Evolutionary conservation across 2,113 vertebrate species (phyloP).

Genomic region (Datnioides undecimradiatus): DNA sequence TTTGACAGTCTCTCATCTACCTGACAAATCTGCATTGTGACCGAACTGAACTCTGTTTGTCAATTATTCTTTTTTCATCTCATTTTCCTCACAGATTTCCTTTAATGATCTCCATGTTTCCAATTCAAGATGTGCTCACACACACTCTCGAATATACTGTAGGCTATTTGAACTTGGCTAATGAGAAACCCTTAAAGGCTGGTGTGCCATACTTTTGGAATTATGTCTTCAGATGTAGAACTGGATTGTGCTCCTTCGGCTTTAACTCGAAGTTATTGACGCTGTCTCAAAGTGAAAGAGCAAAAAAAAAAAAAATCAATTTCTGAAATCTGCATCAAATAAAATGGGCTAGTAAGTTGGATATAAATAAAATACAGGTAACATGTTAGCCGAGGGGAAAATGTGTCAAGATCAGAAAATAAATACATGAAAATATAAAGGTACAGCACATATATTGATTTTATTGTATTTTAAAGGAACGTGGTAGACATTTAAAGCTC

Average conservation of each 20-base stretch:
- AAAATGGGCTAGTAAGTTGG: neutral
- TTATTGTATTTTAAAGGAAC: neutral
- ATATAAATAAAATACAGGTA: neutral
- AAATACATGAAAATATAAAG: neutral
- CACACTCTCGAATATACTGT: neutral
- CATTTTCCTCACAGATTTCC: too few relatives aligned
- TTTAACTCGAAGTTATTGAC: neutral
- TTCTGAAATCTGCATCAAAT: neutral
- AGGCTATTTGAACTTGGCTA: slow-evolving; percentile 23
- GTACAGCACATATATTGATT: neutral
- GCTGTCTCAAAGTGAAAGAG: slow-evolving; percentile 1
- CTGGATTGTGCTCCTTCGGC: neutral
- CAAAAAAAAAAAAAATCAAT: neutral
- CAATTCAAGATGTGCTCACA: neutral
- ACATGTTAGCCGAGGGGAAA: neutral
- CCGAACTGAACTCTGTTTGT: neutral
- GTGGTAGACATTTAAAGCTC: neutral
- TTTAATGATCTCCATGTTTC: slow-evolving; percentile 7
- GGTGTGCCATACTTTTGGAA: neutral
- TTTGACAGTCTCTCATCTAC: slow-evolving; percentile 1
- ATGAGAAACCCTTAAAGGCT: slow-evolving; percentile 8
- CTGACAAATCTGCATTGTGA: neutral
- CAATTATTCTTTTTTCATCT: neutral
- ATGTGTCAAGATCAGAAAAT: neutral
- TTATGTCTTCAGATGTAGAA: neutral